Base-by-base conservation (phyloP, 1,140 invertebrate genomes). In the Drosophila melanica region DNA sequence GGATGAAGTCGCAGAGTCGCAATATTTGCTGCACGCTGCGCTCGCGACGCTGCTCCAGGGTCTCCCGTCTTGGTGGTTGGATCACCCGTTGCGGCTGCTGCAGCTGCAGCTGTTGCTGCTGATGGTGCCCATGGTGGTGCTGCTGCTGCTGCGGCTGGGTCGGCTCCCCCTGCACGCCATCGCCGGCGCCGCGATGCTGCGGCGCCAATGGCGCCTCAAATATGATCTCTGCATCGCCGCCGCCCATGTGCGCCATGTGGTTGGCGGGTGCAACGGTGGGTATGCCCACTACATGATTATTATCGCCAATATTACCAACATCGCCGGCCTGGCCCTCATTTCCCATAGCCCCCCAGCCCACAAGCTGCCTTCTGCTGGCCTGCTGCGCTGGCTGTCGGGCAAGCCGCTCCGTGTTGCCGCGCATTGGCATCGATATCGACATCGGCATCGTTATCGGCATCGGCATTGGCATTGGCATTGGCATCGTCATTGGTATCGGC, bases 171-270 rank as follows among this genome's bases (percentile, higher is more conserved):
- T 62, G 57, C 2, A 44, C 39, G 11, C 68, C 57, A 42, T 74
- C 65, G 35, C 71, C 71, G 20, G 51, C 71, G 20, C 73, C 73
- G 4, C 42, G 58, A 23, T 63, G 37, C 6, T 68, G 63, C 0
- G 37, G 42, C 30, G 27, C 51, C 39, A 58, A 12, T 10, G 39
- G 39, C 12, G 58, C 55, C 27, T 42, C 53, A 8, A 53, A 59
- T 10, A 74, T 59, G 0, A 58, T 12, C 30, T 77, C 66, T 1
- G 73, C 76, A 76, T 78, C 76, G 27, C 76, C 76, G 35, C 68
- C 76, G 14, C 76, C 76, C 45, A 57, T 58, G 23, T 58, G 73
- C 11, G 55, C 67, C 41, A 67, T 67, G n/a, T 62, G 66, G 33
- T 60, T 65, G n/a, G 16, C 12, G 0, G 66, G 42, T 0, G 14